These are phyloP conservation scores for Clupea harengus DNA, from an alignment of 2,113 vertebrate genomes.

Conservation along the genomic window DNA sequence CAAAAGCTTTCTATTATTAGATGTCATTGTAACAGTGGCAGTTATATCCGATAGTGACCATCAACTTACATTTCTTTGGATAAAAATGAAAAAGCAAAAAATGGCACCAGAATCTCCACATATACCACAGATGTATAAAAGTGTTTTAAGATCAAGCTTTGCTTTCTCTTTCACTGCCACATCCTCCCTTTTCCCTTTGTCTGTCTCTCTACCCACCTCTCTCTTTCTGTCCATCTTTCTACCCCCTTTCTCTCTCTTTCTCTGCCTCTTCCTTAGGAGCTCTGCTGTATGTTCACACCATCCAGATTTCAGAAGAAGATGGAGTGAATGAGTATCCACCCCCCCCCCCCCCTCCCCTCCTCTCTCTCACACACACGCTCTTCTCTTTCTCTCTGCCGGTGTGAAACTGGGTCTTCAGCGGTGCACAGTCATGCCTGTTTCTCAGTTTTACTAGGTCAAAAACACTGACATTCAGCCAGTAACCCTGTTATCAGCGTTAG, in stretches of 20 bases:
- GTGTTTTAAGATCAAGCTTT: neutral
- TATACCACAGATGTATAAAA: neutral
- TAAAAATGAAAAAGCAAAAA: neutral
- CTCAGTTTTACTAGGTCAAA: constrained; percentile 69
- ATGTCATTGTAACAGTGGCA: neutral
- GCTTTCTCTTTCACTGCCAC: neutral
- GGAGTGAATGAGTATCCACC: neutral
- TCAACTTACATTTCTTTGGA: neutral
- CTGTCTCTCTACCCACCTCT: neutral
- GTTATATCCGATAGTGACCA: neutral
- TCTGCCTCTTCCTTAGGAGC: neutral
- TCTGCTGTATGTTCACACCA: neutral
- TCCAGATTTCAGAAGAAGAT: neutral
- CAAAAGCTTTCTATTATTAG: neutral
- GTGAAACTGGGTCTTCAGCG: constrained; percentile 56
- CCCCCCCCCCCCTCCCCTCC: neutral
- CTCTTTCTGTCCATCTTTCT: neutral
- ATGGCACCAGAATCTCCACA: neutral
- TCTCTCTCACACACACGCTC: neutral
- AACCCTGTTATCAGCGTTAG: neutral
- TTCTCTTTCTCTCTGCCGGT: constrained; percentile 54
- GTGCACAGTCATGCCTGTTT: constrained; percentile 70
- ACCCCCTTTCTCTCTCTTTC: neutral
- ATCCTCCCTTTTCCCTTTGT: neutral
- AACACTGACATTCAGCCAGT: constrained; percentile 45